These are phyloP conservation scores for Catamblyrhynchus diadema DNA, from an alignment of 2,797 vertebrate genomes.

Conservation along the genomic window DNA sequence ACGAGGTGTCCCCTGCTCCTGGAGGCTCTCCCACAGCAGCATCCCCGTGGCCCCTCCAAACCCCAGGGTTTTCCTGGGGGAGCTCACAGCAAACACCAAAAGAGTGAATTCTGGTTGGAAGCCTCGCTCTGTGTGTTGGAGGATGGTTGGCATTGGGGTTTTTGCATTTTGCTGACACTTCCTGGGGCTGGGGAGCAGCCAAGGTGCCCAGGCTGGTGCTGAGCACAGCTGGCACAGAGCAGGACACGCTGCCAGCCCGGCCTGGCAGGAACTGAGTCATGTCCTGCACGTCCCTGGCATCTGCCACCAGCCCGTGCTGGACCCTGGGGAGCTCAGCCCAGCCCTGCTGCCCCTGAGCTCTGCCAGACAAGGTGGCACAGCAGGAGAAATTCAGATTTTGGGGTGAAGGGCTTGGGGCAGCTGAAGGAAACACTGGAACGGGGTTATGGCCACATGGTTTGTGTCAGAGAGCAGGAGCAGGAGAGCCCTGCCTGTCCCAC, in stretches of 20 bases:
- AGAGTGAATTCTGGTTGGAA: fast-evolving
- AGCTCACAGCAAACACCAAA: background rate
- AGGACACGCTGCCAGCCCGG: background rate
- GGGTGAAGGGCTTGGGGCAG: background rate
- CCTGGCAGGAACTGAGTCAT: background rate
- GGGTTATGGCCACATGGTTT: fast-evolving
- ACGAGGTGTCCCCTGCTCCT: background rate
- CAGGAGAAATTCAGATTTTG: background rate
- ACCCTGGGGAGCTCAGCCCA: background rate
- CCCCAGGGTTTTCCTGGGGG: background rate
- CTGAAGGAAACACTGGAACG: background rate
- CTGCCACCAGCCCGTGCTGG: background rate
- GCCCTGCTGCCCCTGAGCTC: background rate
- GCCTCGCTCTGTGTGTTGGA: fast-evolving
- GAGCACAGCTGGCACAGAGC: background rate
- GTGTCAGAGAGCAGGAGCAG: background rate
- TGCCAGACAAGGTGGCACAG: fast-evolving
- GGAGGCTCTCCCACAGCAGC: background rate
- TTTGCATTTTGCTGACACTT: background rate
- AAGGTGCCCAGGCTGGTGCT: background rate
- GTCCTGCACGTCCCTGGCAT: background rate
- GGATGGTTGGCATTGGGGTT: background rate
- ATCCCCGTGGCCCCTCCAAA: background rate
- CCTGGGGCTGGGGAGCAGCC: background rate
- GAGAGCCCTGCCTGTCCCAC: background rate